These are phyloP conservation scores for Prorops nasuta DNA, from an alignment of 1,140 invertebrate genomes.

Conservation along the genomic window DNA sequence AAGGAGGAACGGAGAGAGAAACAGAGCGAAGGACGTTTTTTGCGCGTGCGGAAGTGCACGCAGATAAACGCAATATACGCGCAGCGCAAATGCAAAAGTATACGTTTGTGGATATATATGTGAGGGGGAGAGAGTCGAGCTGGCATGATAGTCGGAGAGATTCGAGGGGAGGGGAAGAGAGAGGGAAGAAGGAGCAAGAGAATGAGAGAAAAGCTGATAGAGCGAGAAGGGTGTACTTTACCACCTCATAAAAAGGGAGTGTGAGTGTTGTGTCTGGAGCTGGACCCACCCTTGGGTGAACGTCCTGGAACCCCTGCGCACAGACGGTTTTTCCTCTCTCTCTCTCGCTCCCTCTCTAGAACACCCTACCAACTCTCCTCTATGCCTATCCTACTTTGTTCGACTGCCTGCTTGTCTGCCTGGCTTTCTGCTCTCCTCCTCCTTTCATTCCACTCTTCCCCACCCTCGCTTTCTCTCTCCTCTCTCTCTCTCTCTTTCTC, in stretches of 20 bases:
- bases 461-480: conserved; percentile 6
- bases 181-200: not conserved
- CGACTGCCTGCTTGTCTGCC: no score
- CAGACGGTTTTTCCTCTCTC: conserved; percentile 18
- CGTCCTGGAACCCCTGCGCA: no score
- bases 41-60: conserved; percentile 27
- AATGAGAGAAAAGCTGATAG: conserved; percentile 21
- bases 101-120: no score
- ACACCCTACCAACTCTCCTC: no score
- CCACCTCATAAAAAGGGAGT: conserved; percentile 33
- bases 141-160: no score
- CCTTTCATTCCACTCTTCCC: not conserved
- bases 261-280: conserved; percentile 42
- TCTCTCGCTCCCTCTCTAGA: conserved; percentile 1
- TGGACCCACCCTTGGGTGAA: conserved; percentile 41
- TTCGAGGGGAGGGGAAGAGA: conserved; percentile 19
- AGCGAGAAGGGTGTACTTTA: conserved; percentile 16
- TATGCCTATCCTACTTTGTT: no score
- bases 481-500: no score
- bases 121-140: no score
- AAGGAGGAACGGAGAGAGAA: no score
- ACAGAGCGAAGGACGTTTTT: conserved; percentile 15
- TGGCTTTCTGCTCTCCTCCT: not conserved
- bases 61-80: conserved; percentile 32
- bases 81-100: conserved; percentile 29